Conservation (phyloP, 2,888 invertebrate genomes). For the Apodemia duryi region DNA sequence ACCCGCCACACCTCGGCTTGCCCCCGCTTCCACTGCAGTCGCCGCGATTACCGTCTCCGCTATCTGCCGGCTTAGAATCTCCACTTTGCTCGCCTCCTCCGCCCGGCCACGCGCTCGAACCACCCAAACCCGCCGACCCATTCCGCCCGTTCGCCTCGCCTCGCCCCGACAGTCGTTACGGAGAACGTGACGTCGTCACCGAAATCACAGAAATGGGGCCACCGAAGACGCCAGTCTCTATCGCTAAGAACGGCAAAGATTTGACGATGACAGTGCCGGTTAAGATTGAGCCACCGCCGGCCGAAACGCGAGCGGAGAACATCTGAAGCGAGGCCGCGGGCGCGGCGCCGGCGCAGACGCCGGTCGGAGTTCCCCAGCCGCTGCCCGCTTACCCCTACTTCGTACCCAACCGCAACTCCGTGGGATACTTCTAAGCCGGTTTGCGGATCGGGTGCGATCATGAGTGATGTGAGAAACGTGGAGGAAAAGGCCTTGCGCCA, state of each 20-base stretch:
- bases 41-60: constrained; percentile 76
- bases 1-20: constrained; percentile 70
- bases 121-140: constrained; percentile 67
- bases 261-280: constrained; percentile 81
- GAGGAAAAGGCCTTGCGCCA: constrained; percentile 27
- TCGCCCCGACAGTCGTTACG: constrained; percentile 80
- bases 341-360: constrained; percentile 41
- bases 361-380: constrained; percentile 49
- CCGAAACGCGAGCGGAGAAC: constrained; percentile 80
- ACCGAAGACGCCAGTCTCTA: constrained; percentile 55
- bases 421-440: constrained; percentile 59
- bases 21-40: constrained; percentile 61
- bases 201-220: constrained; percentile 68
- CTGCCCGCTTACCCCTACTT: constrained; percentile 70
- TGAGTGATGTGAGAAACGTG: constrained; percentile 14
- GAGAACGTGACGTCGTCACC: constrained; percentile 80
- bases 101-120: constrained; percentile 83
- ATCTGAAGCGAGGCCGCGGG: constrained; percentile 76
- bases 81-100: constrained; percentile 82
- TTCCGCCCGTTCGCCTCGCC: constrained; percentile 81
- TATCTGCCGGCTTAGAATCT: constrained; percentile 79
- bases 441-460: constrained; percentile 24
- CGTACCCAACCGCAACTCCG: constrained; percentile 66
- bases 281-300: constrained; percentile 82
- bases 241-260: constrained; percentile 58